phyloP scores from a whole-genome alignment of 2,797 vertebrate species.

The Miichthys miiuy region DNA sequence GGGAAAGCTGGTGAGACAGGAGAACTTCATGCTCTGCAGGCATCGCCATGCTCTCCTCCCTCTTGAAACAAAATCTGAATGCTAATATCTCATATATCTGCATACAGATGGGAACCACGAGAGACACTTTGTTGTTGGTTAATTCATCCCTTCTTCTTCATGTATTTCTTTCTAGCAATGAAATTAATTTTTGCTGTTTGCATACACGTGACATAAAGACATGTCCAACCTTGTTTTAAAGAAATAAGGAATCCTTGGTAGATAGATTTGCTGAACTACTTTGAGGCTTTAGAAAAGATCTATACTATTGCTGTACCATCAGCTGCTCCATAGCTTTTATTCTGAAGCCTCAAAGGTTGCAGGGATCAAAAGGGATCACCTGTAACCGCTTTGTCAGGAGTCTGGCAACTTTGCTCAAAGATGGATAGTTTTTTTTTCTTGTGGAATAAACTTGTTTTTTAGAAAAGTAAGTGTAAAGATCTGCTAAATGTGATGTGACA shows the following conservation, averaged over 20 bases:
- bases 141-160: constrained; percentile 34
- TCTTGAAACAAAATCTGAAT: constrained; percentile 74
- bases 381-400: not conserved
- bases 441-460: constrained; percentile 9
- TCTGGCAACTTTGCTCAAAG: not conserved
- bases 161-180: constrained; percentile 22
- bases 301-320: not conserved
- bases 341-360: not conserved
- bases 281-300: not conserved
- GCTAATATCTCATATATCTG: constrained; percentile 68
- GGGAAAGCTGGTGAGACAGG: constrained; percentile 61
- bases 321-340: constrained; percentile 10
- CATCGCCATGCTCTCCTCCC: constrained; percentile 64
- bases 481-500: not conserved
- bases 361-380: constrained; percentile 1
- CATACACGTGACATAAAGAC: not conserved
- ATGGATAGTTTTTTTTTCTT: not conserved
- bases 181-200: constrained; percentile 31
- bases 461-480: not conserved
- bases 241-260: not conserved
- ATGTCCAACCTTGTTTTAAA: constrained; percentile 15
- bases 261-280: not conserved
- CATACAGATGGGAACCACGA: constrained; percentile 61
- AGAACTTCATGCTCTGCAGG: constrained; percentile 76
- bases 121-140: constrained; percentile 42